Conservation (phyloP, 2,888 invertebrate genomes). For the Cybosia mesomella region DNA sequence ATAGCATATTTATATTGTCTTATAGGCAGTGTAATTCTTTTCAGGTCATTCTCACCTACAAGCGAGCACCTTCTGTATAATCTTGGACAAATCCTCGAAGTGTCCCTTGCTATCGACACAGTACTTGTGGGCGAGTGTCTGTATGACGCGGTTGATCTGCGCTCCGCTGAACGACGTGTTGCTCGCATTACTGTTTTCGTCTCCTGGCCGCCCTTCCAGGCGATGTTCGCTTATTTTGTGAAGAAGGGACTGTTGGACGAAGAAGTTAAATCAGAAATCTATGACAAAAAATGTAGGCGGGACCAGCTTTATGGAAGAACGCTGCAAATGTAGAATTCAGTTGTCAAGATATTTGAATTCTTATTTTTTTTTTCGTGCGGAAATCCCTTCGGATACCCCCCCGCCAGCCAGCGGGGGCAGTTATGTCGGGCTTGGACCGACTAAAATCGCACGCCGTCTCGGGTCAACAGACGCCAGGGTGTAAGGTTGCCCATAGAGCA, state of each 20-base stretch:
- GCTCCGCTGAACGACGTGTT: conserved; percentile 86
- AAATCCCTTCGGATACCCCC: no score
- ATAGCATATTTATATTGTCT: no score
- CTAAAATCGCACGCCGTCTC: no score
- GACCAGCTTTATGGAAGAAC: no score
- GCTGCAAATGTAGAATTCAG: neutral
- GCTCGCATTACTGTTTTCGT: conserved; percentile 82
- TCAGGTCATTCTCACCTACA: conserved; percentile 88
- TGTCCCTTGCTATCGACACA: conserved; percentile 97
- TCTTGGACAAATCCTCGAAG: conserved; percentile 97
- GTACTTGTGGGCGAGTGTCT: conserved; percentile 97
- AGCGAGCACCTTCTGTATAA: conserved; percentile 96
- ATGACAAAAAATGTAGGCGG: neutral
- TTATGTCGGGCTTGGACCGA: no score
- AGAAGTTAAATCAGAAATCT: neutral
- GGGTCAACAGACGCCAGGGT: no score
- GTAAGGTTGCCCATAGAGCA: no score
- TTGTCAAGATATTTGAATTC: neutral
- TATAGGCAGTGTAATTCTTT: no score
- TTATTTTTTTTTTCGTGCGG: no score
- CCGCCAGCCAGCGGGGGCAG: no score
- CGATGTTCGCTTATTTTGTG: conserved; percentile 96
- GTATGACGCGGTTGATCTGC: conserved; percentile 97
- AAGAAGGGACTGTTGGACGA: conserved; percentile 87
- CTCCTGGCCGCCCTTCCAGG: conserved; percentile 88